Evolutionary conservation across 2,888 invertebrate species (phyloP).

Genomic region (Eupithecia vulgata): DNA sequence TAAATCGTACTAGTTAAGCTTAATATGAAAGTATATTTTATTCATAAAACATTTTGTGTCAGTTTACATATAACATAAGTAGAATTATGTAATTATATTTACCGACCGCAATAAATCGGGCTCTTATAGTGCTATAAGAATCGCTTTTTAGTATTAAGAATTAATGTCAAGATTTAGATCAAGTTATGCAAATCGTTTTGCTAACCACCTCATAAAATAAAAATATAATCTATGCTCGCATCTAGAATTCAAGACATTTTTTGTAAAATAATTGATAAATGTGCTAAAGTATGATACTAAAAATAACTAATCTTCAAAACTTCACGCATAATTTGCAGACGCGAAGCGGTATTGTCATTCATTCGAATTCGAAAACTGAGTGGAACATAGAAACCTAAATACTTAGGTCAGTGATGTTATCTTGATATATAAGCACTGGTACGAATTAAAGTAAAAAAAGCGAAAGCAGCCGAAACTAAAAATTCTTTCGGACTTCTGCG

Average conservation of each 20-base stretch:
- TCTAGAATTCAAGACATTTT: not conserved
- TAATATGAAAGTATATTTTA: constrained; percentile 35
- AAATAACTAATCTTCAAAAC: not conserved
- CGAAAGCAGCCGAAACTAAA: not conserved
- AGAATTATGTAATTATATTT: constrained; percentile 16
- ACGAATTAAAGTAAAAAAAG: not conserved
- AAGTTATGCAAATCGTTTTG: not conserved
- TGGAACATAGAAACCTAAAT: not conserved
- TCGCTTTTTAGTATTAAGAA: constrained; percentile 6
- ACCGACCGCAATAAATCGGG: constrained; percentile 22
- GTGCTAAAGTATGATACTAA: not conserved
- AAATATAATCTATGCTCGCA: not conserved
- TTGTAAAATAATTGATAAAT: not conserved
- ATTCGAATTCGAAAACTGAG: not conserved
- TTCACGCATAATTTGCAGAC: not conserved
- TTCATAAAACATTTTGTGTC: constrained; percentile 29
- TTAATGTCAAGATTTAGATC: not conserved
- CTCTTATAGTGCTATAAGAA: constrained; percentile 7
- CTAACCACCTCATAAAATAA: not conserved
- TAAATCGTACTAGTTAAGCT: constrained; percentile 17
- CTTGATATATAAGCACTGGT: not conserved
- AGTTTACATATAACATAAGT: constrained; percentile 25
- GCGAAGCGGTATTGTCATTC: not conserved
- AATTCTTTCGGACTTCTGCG: not conserved
- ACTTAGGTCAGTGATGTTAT: not conserved